A percentile compares a stretch with the other conserved stretches of the same genome.
These are phyloP conservation scores for Drosophila pseudoananassae DNA, from an alignment of 1,140 invertebrate species.

Conservation along the genomic window DNA sequence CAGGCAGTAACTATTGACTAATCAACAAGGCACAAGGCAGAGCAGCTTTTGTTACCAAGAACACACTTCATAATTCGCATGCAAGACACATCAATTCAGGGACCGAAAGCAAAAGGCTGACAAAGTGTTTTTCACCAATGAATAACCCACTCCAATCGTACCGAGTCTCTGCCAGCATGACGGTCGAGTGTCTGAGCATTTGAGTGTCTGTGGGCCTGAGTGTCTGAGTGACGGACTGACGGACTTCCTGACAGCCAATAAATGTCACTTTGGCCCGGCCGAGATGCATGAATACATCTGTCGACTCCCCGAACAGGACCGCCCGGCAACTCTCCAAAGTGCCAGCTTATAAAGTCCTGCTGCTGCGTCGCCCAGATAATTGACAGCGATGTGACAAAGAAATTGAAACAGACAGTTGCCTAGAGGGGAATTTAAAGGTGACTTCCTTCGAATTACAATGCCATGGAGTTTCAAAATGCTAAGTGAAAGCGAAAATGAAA, in stretches of 20 bases:
- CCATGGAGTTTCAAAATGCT: neutral
- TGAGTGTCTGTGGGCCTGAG: neutral
- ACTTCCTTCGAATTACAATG: conserved; percentile 21
- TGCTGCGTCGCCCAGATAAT: conserved; percentile 73
- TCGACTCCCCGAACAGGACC: conserved; percentile 8
- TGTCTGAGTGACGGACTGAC: conserved; percentile 39
- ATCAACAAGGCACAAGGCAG: neutral
- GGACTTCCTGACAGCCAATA: conserved; percentile 72
- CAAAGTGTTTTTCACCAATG: conserved; percentile 48
- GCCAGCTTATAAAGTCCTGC: conserved; percentile 66
- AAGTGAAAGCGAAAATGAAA: conserved; percentile 1
- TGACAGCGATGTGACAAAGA: conserved; percentile 68
- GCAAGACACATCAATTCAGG: conserved; percentile 73
- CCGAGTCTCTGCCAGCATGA: neutral
- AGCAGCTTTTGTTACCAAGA: neutral
- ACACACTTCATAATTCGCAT: conserved; percentile 50
- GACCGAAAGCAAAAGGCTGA: conserved; percentile 50
- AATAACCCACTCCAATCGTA: conserved; percentile 22
- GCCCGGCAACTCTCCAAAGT: neutral
- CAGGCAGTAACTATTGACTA: neutral
- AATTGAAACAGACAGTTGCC: conserved; percentile 59
- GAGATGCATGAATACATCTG: conserved; percentile 55
- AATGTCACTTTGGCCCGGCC: conserved; percentile 69
- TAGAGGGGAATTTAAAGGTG: conserved; percentile 47
- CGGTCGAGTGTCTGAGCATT: conserved; percentile 22